phyloP scores from a whole-genome alignment of 2,888 invertebrate genomes.

The Lissonota sp. region DNA sequence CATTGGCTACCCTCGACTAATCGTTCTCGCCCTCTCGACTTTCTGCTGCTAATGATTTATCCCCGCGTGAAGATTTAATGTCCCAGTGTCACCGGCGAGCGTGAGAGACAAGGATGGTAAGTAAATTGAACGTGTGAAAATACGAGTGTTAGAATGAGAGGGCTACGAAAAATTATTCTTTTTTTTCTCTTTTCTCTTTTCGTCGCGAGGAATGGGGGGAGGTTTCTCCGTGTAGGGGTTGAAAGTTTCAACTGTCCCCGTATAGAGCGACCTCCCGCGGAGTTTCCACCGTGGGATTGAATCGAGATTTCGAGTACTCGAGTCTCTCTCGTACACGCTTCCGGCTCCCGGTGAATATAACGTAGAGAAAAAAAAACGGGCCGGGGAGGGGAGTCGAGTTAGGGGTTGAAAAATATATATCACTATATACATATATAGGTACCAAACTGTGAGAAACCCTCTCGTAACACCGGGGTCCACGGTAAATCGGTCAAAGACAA shows the following conservation, averaged over 20 bases:
- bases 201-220: background rate
- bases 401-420: background rate
- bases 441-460: slow-evolving; percentile 73
- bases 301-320: slow-evolving; percentile 69
- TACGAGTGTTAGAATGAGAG: slow-evolving; percentile 63
- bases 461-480: slow-evolving; percentile 40
- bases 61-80: slow-evolving; percentile 65
- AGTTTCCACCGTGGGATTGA: slow-evolving; percentile 82
- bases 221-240: slow-evolving; percentile 9
- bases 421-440: background rate
- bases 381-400: background rate
- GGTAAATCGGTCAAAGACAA: slow-evolving; percentile 73
- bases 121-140: slow-evolving; percentile 40
- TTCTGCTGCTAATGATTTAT: slow-evolving; percentile 82
- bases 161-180: background rate
- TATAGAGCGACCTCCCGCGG: slow-evolving; percentile 80
- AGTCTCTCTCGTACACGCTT: slow-evolving; percentile 74
- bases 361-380: slow-evolving; percentile 11
- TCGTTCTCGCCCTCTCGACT: slow-evolving; percentile 49
- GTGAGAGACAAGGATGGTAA: slow-evolving; percentile 27
- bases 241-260: slow-evolving; percentile 74
- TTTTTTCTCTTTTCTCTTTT: slow-evolving; percentile 2
- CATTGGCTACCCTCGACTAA: slow-evolving; percentile 71
- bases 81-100: slow-evolving; percentile 18
- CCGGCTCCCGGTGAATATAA: slow-evolving; percentile 72